phyloP scores from a whole-genome alignment of 2,113 vertebrate genomes.

The Typhlomys cinereus region DNA sequence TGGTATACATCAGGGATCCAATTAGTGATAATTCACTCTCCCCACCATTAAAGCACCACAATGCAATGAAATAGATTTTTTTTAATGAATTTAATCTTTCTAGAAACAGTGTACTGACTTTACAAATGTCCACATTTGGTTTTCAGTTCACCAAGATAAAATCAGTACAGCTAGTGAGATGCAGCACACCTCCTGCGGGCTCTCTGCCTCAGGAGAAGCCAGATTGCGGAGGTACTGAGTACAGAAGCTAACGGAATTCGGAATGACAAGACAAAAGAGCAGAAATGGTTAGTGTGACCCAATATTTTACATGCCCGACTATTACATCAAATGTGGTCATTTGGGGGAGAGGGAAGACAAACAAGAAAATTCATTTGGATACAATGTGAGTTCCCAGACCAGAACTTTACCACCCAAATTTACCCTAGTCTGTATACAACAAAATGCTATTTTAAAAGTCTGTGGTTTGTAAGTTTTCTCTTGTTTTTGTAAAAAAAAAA shows the following conservation, averaged over 20 bases:
- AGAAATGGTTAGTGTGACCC: slow-evolving; percentile 77
- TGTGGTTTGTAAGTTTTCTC: slow-evolving; percentile 78
- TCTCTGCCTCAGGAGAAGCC: slow-evolving; percentile 72
- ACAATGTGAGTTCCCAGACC: slow-evolving; percentile 80
- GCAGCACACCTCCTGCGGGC: slow-evolving; percentile 62
- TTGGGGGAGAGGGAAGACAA: slow-evolving; percentile 34
- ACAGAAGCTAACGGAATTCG: slow-evolving; percentile 77
- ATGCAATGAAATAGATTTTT: slow-evolving; percentile 71
- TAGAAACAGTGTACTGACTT: slow-evolving; percentile 87
- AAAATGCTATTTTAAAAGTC: slow-evolving; percentile 78
- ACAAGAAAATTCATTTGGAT: slow-evolving; percentile 68
- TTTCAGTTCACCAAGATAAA: slow-evolving; percentile 76
- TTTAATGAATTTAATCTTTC: slow-evolving; percentile 86
- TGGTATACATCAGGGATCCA: background rate
- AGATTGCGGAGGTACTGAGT: slow-evolving; percentile 80
- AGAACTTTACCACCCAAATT: slow-evolving; percentile 65
- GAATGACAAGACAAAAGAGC: slow-evolving; percentile 79
- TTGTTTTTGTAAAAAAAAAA: slow-evolving; percentile 80
- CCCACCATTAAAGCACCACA: slow-evolving; percentile 48
- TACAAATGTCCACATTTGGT: slow-evolving; percentile 87
- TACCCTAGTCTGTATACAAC: slow-evolving; percentile 73
- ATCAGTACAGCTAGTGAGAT: slow-evolving; percentile 76
- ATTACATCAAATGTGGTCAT: slow-evolving; percentile 51
- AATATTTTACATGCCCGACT: slow-evolving; percentile 70
- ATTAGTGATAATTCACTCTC: background rate